Conservation (phyloP, 1,140 invertebrate species). For the Mercenaria mercenaria region DNA sequence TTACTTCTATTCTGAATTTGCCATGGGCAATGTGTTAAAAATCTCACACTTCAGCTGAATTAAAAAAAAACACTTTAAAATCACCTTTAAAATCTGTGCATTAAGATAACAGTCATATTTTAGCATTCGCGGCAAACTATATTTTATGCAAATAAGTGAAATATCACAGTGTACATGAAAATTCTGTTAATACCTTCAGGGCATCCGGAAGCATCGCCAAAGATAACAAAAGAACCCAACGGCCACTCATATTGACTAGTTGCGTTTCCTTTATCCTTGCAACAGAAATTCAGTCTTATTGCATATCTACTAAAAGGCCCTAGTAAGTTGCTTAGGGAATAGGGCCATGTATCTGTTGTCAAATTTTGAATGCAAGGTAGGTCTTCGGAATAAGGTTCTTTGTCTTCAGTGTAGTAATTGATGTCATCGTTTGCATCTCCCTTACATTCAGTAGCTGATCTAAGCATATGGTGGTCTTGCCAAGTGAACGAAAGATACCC, state of each 20-base stretch:
- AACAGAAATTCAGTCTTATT: constrained; percentile 6
- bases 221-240: background rate
- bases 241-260: background rate
- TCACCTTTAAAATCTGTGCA: too few relatives aligned
- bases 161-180: too few relatives aligned
- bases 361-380: background rate
- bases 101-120: too few relatives aligned
- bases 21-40: too few relatives aligned
- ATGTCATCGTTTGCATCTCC: background rate
- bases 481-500: constrained; percentile 19
- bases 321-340: background rate
- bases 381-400: background rate
- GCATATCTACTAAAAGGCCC: constrained; percentile 9
- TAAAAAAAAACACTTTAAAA: too few relatives aligned
- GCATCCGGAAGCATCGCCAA: background rate
- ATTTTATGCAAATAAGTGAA: too few relatives aligned
- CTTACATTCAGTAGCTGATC: background rate
- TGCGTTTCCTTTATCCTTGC: background rate
- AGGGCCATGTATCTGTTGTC: background rate
- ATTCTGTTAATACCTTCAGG: background rate
- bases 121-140: too few relatives aligned
- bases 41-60: too few relatives aligned
- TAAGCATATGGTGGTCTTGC: background rate
- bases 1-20: too few relatives aligned
- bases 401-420: background rate